Conservation (phyloP, 2,888 invertebrate species). For the Catotricha subobsoleta region DNA sequence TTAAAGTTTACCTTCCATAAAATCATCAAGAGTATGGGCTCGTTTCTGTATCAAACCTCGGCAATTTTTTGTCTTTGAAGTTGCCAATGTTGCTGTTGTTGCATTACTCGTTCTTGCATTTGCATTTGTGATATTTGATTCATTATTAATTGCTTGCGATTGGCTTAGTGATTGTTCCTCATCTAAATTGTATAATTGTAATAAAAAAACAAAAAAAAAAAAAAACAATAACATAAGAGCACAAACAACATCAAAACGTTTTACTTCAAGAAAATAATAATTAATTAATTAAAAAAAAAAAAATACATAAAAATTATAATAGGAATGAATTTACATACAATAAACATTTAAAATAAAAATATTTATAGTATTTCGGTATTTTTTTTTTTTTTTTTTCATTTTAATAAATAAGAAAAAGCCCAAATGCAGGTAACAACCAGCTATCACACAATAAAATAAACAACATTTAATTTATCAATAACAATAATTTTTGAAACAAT, state of each 20-base stretch:
- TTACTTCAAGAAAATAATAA: neutral
- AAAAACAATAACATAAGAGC: neutral
- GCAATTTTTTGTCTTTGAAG: conserved; percentile 14
- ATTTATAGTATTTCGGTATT: no score
- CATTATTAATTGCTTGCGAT: conserved; percentile 11
- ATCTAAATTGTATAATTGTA: conserved; percentile 14
- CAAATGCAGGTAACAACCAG: no score
- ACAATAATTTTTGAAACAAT: no score
- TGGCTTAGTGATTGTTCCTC: conserved; percentile 18
- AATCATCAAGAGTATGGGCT: conserved; percentile 20
- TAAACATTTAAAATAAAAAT: no score
- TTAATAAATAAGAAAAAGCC: no score
- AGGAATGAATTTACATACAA: no score
- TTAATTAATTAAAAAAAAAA: neutral
- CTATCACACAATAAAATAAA: no score
- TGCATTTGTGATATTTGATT: conserved; percentile 1
- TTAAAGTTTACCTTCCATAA: conserved; percentile 19
- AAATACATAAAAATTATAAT: neutral
- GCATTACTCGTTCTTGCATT: neutral
- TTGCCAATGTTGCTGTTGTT: neutral
- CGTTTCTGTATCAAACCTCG: conserved; percentile 18
- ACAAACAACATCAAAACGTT: neutral
- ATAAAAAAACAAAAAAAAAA: neutral
- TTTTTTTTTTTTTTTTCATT: no score
- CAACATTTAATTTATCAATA: no score